These are phyloP conservation scores for Nephila pilipes DNA, from an alignment of 1,140 invertebrate species.

Conservation along the genomic window DNA sequence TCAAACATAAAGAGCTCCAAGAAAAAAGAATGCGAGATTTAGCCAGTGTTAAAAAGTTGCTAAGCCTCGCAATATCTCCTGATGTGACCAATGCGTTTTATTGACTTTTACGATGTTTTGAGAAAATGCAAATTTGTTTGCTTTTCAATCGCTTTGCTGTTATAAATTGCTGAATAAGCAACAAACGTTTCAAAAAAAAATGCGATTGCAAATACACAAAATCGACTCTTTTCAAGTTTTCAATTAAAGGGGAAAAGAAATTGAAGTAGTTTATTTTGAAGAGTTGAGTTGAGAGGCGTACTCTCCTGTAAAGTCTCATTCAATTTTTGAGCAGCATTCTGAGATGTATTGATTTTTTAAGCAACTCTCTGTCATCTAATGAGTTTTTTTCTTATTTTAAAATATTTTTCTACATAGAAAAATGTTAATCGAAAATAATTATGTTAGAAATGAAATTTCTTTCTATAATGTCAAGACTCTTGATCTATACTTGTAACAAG, in stretches of 20 bases:
- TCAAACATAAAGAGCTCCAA: background rate
- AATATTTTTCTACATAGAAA: background rate
- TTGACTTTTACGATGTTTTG: background rate
- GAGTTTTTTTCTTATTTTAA: background rate
- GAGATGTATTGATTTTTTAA: background rate
- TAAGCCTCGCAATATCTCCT: background rate
- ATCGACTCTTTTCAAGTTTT: background rate
- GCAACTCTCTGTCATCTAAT: background rate
- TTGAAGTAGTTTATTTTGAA: constrained; percentile 28
- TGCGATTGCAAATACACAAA: constrained; percentile 10
- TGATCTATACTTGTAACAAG: background rate
- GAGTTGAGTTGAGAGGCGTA: background rate
- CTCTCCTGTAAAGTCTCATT: background rate
- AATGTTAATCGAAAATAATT: background rate
- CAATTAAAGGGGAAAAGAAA: constrained; percentile 15
- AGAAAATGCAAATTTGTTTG: constrained; percentile 16
- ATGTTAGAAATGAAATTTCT: background rate
- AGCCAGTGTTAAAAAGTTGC: background rate
- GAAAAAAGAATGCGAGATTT: background rate
- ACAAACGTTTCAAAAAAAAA: background rate
- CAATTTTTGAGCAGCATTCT: background rate
- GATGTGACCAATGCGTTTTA: background rate
- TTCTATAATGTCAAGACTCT: background rate
- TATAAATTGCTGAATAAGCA: constrained; percentile 24
- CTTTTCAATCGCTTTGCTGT: background rate